Conservation (phyloP, 2,888 invertebrate species). For the Nomada fucata region DNA sequence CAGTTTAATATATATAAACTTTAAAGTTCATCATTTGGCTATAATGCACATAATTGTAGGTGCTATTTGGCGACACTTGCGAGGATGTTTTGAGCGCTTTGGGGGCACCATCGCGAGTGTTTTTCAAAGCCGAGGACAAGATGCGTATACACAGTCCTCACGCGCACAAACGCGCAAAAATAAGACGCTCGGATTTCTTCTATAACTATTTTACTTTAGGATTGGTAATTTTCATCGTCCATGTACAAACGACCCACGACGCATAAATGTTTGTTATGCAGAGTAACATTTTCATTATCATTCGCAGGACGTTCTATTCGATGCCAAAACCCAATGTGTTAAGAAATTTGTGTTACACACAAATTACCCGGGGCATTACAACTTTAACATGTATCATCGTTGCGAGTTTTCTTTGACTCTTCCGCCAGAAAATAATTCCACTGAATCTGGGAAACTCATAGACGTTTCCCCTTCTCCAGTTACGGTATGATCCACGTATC, state of each 20-base stretch:
- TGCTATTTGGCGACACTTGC: conserved; percentile 93
- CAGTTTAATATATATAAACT: not conserved
- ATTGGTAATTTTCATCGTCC: conserved; percentile 87
- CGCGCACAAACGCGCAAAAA: conserved; percentile 91
- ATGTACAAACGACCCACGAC: not conserved
- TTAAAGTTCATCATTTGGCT: not conserved
- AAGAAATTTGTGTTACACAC: conserved; percentile 99
- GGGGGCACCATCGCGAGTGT: conserved; percentile 96
- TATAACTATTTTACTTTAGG: conserved; percentile 99
- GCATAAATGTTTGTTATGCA: not conserved
- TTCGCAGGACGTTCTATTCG: conserved; percentile 96
- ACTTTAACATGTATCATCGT: conserved; percentile 99
- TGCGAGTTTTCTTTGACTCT: conserved; percentile 95
- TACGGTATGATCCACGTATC: conserved; percentile 83
- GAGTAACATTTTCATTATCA: not conserved
- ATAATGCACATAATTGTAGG: conserved; percentile 79
- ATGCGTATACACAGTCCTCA: conserved; percentile 98
- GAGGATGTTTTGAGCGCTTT: conserved; percentile 95
- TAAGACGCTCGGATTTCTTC: conserved; percentile 97
- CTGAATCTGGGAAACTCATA: conserved; percentile 86
- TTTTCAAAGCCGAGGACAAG: conserved; percentile 99
- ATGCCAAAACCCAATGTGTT: conserved; percentile 96
- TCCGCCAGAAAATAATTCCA: conserved; percentile 86
- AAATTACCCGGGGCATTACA: conserved; percentile 99
- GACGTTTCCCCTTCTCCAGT: conserved; percentile 87